Evolutionary conservation across 92 coral and sea anemone genomes (phyloP).

Genomic region (Bergia puertoricense): DNA sequence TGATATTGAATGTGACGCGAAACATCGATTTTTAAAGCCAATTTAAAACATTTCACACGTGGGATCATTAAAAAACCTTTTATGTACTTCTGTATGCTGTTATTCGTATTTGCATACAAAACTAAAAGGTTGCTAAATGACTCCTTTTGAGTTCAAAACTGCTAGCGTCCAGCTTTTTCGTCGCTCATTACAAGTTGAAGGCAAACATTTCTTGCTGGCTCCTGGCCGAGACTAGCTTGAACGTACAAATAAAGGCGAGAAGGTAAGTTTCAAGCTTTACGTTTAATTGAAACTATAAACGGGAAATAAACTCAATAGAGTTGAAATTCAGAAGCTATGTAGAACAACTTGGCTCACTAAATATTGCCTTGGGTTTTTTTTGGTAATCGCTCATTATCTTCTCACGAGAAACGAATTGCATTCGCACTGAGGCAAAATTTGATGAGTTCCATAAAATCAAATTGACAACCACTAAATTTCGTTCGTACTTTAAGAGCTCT

Average conservation of each 20-base stretch:
- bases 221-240: background rate
- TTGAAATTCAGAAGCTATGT: background rate
- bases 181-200: constrained; percentile 35
- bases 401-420: constrained; percentile 35
- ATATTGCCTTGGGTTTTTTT: constrained; percentile 26
- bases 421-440: background rate
- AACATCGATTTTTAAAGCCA: constrained; percentile 41
- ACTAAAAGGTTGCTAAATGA: constrained; percentile 48
- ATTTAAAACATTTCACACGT: constrained; percentile 47
- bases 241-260: constrained; percentile 6
- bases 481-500: background rate
- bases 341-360: constrained; percentile 6
- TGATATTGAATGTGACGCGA: constrained; percentile 20
- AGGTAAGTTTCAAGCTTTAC: constrained; percentile 21
- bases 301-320: background rate
- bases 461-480: background rate
- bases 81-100: constrained; percentile 42
- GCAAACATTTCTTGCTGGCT: background rate
- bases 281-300: background rate
- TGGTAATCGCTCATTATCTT: constrained; percentile 33
- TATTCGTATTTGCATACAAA: constrained; percentile 45
- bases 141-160: constrained; percentile 38
- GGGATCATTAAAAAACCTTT: constrained; percentile 49
- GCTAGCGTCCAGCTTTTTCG: background rate
- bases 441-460: background rate